Percentiles rank a stretch among this genome's conserved stretches.
Conservation (phyloP, 2,113 vertebrate species). For the Hypomesus transpacificus region DNA sequence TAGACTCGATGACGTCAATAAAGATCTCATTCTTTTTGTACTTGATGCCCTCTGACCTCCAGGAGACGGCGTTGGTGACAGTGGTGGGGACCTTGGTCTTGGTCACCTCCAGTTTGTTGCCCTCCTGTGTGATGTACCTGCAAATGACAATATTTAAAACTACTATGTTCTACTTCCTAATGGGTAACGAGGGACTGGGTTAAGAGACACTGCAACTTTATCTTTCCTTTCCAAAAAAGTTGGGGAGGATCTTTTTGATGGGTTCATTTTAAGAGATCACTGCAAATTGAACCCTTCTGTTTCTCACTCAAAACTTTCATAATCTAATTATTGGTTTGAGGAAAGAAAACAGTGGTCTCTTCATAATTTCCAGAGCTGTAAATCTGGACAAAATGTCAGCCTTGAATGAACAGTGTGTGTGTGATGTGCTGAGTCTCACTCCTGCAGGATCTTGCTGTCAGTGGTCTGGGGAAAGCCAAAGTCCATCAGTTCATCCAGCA, state of each 20-base stretch:
- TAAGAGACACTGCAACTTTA: too few relatives aligned
- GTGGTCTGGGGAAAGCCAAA: slow-evolving; percentile 96
- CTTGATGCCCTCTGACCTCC: slow-evolving; percentile 90
- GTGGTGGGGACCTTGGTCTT: slow-evolving; percentile 85
- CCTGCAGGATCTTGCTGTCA: slow-evolving; percentile 93
- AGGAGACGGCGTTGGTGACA: slow-evolving; percentile 93
- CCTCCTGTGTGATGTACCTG: slow-evolving; percentile 93
- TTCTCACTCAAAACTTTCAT: too few relatives aligned
- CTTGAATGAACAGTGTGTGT: not conserved
- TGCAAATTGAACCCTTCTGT: too few relatives aligned
- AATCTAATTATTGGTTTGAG: too few relatives aligned
- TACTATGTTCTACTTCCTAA: too few relatives aligned
- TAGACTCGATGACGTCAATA: slow-evolving; percentile 91
- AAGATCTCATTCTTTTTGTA: slow-evolving; percentile 98
- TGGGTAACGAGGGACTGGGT: too few relatives aligned
- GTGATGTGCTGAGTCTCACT: slow-evolving; percentile 70
- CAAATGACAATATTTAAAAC: not conserved
- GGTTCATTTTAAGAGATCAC: too few relatives aligned
- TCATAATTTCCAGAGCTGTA: too few relatives aligned
- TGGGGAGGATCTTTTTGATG: too few relatives aligned
- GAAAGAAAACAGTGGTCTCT: too few relatives aligned
- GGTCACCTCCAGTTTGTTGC: slow-evolving; percentile 84
- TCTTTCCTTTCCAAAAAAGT: too few relatives aligned
- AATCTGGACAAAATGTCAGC: not conserved
- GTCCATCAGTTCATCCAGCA: slow-evolving; percentile 94